These are phyloP conservation scores for Microchrysa polita DNA, from an alignment of 2,888 invertebrate species.

Conservation along the genomic window DNA sequence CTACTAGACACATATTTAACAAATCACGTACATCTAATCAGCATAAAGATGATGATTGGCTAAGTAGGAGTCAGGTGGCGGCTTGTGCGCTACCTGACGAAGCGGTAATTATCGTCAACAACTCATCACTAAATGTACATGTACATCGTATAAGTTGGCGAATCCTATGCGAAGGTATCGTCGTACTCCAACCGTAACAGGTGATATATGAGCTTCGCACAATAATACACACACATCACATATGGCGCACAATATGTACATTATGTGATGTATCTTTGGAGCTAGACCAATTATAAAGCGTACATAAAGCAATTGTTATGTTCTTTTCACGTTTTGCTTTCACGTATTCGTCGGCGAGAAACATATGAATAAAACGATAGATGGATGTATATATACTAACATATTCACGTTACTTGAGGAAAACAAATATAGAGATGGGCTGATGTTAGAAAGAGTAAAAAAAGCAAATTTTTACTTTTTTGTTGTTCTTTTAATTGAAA, in stretches of 20 bases:
- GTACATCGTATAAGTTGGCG: background rate
- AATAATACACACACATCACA: background rate
- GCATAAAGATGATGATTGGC: slow-evolving; percentile 44
- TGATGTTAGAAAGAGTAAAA: too few species aligned
- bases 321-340: slow-evolving; percentile 11
- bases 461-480: too few species aligned
- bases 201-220: slow-evolving; percentile 37
- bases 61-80: slow-evolving; percentile 43
- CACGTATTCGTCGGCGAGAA: background rate
- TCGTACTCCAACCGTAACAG: background rate
- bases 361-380: background rate
- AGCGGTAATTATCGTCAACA: slow-evolving; percentile 41
- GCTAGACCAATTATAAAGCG: slow-evolving; percentile 34
- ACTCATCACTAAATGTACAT: slow-evolving; percentile 32
- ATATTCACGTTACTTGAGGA: too few species aligned
- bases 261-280: slow-evolving; percentile 16
- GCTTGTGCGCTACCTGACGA: slow-evolving; percentile 28
- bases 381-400: too few species aligned
- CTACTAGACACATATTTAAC: slow-evolving; percentile 16
- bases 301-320: slow-evolving; percentile 34
- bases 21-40: slow-evolving; percentile 44
- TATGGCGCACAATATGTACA: background rate
- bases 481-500: too few species aligned
- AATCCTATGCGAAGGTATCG: background rate
- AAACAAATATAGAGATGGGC: too few species aligned